Base-by-base conservation (phyloP, 2,888 invertebrate species). In the Pantelozetes paolii region DNA sequence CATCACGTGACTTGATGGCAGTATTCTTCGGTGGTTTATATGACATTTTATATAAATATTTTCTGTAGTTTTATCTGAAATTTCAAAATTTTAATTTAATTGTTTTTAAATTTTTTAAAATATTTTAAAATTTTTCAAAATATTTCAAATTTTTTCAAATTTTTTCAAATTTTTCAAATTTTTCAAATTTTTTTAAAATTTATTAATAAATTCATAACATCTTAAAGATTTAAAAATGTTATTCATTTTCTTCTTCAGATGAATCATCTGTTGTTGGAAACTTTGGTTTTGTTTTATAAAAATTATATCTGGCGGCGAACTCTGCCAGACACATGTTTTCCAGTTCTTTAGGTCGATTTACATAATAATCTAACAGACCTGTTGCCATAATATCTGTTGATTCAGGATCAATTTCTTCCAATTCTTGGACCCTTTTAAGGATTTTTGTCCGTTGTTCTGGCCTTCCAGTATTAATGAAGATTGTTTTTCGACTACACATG, bases 261-360 rank as follows among this genome's bases (percentile, higher is more conserved):
- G n/a, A n/a, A n/a, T n/a, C n/a, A n/a, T n/a, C n/a, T n/a, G n/a
- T n/a, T n/a, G n/a, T n/a, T n/a, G n/a, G n/a, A n/a, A n/a, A n/a
- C 36, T 36, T 45, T 15, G 11, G 36, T 36, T 45, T 45, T 2
- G 36, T 73, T 15, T 36, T 72, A 18, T 6, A 26, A 28, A 13
- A 26, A 11, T 9, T 75, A 67, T 77, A 79, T 20, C 26, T 42
- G 0, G 78, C 74, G 2, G 78, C 79, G 78, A 79, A 80, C 32
- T 80, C 78, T 1, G 81, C 80, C 18, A 80, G 77, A 76, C 79
- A 80, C 15, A 78, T 72, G 20, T 78, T 72, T 64, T 81, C 78
- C 23, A 81, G 72, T 9, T 67, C 30, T 20, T 74, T 62, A 32
- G 80, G 79, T 42, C 81, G 71, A 8, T 77, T 71, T 15, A 74